These are phyloP conservation scores for Cyclopterus lumpus DNA, from an alignment of 2,797 vertebrate species.

Conservation along the genomic window DNA sequence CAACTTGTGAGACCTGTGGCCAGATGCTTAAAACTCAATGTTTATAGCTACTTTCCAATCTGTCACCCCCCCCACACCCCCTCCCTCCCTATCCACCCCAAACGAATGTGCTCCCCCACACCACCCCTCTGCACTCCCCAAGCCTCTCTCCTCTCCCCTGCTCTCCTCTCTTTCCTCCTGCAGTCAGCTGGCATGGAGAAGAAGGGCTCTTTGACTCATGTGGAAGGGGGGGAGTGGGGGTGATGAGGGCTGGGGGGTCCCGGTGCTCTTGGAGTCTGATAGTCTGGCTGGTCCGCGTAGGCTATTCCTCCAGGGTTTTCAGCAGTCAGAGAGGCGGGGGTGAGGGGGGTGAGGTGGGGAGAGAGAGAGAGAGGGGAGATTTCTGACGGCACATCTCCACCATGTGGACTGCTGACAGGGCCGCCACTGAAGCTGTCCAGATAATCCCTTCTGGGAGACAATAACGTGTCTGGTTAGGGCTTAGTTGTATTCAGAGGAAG, in stretches of 20 bases:
- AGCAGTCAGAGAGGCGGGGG: slow-evolving; percentile 62
- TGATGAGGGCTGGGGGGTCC: slow-evolving; percentile 61
- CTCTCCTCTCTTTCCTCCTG: slow-evolving; percentile 50
- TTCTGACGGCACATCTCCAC: slow-evolving; percentile 86
- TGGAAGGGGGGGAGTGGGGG: slow-evolving; percentile 39
- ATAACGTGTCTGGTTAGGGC: not conserved
- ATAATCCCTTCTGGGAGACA: slow-evolving; percentile 7
- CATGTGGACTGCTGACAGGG: slow-evolving; percentile 82
- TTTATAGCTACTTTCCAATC: not conserved
- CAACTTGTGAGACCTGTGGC: slow-evolving; percentile 9
- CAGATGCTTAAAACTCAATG: slow-evolving; percentile 4
- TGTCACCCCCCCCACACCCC: not conserved
- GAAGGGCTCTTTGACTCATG: slow-evolving; percentile 83
- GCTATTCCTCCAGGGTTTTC: slow-evolving; percentile 63
- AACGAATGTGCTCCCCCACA: not conserved
- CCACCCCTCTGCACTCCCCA: slow-evolving; percentile 14
- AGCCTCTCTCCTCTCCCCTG: slow-evolving; percentile 10
- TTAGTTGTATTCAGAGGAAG: not conserved
- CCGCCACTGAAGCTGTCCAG: slow-evolving; percentile 15
- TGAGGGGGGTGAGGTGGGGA: slow-evolving; percentile 54
- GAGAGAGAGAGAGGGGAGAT: slow-evolving; percentile 61
- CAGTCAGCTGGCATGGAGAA: slow-evolving; percentile 76
- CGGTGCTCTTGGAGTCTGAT: slow-evolving; percentile 82
- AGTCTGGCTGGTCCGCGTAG: slow-evolving; percentile 77
- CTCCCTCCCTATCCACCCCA: not conserved